Conservation (phyloP, 2,888 invertebrate genomes). For the Ennomos fuscantarius region DNA sequence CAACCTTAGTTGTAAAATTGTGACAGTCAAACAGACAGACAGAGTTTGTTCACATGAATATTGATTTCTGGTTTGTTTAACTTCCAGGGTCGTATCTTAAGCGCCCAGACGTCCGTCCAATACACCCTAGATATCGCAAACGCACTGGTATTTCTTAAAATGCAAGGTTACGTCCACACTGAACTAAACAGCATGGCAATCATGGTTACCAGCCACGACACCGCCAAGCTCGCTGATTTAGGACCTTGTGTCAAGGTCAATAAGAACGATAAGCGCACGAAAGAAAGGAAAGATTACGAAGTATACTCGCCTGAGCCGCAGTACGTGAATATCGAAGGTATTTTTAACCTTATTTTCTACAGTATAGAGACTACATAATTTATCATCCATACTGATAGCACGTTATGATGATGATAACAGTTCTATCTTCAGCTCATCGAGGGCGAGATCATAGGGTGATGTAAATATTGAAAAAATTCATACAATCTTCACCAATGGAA, state of each 20-base stretch:
- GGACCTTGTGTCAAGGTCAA: conserved; percentile 60
- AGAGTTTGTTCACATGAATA: too few relatives aligned
- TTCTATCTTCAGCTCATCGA: too few relatives aligned
- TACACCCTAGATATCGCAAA: conserved; percentile 75
- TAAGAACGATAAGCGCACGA: conserved; percentile 35
- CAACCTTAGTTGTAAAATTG: too few relatives aligned
- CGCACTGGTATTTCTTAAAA: conserved; percentile 75
- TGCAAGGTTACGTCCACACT: conserved; percentile 79
- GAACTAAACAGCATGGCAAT: conserved; percentile 71
- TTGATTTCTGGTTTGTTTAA: neutral
- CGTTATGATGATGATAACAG: too few relatives aligned
- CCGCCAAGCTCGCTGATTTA: conserved; percentile 77
- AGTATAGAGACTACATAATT: too few relatives aligned
- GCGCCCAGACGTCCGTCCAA: conserved; percentile 70
- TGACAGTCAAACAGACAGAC: too few relatives aligned
- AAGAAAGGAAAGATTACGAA: conserved; percentile 52
- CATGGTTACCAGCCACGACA: conserved; percentile 71
- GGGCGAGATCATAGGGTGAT: too few relatives aligned
- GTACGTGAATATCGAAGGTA: conserved; percentile 78
- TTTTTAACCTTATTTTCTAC: neutral
- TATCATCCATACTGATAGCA: too few relatives aligned
- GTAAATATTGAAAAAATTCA: too few relatives aligned
- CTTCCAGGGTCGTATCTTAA: conserved; percentile 70
- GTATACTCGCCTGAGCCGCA: conserved; percentile 71
- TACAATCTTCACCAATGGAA: too few relatives aligned